Percentiles rank a stretch among this genome's conserved stretches.
These are phyloP conservation scores for Chaetodon trifascialis DNA, from an alignment of 2,113 vertebrate genomes.

Conservation along the genomic window DNA sequence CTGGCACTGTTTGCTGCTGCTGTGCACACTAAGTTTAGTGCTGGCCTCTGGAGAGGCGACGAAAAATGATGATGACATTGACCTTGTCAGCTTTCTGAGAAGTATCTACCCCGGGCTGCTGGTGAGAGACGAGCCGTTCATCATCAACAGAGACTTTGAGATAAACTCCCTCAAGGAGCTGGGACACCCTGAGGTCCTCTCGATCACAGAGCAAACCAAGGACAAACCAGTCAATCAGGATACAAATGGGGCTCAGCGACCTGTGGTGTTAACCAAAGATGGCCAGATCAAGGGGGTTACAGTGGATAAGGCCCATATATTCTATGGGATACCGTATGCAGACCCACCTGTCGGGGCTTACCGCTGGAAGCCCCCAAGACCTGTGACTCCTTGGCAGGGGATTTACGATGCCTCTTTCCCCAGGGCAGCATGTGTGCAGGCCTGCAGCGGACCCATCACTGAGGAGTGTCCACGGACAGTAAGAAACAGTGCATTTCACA, in stretches of 20 bases:
- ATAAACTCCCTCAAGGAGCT: conserved; percentile 44
- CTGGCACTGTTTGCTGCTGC: conserved; percentile 57
- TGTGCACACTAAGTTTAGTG: conserved; percentile 56
- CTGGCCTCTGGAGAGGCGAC: conserved; percentile 36
- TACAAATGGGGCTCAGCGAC: conserved; percentile 43
- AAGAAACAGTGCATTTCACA: conserved; percentile 24
- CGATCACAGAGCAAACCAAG: conserved; percentile 25
- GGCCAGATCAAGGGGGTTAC: conserved; percentile 70
- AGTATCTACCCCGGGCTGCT: conserved; percentile 52
- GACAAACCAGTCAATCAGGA: conserved; percentile 30
- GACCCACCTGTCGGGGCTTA: conserved; percentile 80
- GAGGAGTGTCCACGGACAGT: conserved; percentile 77
- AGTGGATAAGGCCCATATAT: conserved; percentile 76
- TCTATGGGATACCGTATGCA: conserved; percentile 84
- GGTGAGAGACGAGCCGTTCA: conserved; percentile 49
- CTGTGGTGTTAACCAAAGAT: conserved; percentile 74
- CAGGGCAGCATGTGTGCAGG: conserved; percentile 81
- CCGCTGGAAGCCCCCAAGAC: conserved; percentile 83
- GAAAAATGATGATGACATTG: conserved; percentile 52
- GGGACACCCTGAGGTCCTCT: conserved; percentile 15
- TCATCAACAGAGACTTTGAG: conserved; percentile 48
- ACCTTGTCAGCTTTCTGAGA: conserved; percentile 70
- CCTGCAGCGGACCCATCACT: conserved; percentile 68
- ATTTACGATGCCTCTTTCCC: conserved; percentile 82
- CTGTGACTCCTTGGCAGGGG: conserved; percentile 72